A percentile compares a stretch with the other conserved stretches of the same genome.
Conservation (phyloP, 2,888 invertebrate genomes). For the Lathronympha strigana region DNA sequence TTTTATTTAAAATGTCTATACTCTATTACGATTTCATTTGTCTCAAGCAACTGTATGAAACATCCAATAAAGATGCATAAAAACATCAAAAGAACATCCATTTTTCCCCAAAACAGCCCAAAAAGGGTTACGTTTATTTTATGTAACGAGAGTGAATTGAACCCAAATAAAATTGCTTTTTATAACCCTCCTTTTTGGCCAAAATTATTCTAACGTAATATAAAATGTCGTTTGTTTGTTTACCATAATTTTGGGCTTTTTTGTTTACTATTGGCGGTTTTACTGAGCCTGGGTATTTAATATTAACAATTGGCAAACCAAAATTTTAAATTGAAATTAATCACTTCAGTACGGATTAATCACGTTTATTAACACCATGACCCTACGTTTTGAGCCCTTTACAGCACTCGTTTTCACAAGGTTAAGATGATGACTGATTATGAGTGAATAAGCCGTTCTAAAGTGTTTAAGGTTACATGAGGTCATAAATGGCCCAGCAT, state of each 20-base stretch:
- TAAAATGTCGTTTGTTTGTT: conserved; percentile 20
- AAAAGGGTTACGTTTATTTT: conserved; percentile 22
- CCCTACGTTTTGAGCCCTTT: no score
- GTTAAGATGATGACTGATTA: no score
- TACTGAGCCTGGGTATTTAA: background rate
- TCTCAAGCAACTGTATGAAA: no score
- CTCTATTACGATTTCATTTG: no score
- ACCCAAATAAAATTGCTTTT: conserved; percentile 20
- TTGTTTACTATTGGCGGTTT: background rate
- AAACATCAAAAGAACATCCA: background rate
- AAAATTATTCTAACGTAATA: conserved; percentile 3
- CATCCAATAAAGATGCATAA: background rate
- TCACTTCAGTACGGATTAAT: no score
- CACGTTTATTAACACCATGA: no score
- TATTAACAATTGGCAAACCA: background rate
- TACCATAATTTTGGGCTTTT: conserved; percentile 11
- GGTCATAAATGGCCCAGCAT: no score
- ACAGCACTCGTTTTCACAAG: no score
- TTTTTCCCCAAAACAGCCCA: background rate
- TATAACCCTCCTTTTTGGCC: conserved; percentile 6
- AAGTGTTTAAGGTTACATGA: no score
- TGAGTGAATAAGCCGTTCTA: no score
- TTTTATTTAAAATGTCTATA: no score
- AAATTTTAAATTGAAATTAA: background rate
- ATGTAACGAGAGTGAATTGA: conserved; percentile 3